These are phyloP conservation scores for Eublepharis macularius DNA, from an alignment of 2,113 vertebrate genomes.

Conservation along the genomic window DNA sequence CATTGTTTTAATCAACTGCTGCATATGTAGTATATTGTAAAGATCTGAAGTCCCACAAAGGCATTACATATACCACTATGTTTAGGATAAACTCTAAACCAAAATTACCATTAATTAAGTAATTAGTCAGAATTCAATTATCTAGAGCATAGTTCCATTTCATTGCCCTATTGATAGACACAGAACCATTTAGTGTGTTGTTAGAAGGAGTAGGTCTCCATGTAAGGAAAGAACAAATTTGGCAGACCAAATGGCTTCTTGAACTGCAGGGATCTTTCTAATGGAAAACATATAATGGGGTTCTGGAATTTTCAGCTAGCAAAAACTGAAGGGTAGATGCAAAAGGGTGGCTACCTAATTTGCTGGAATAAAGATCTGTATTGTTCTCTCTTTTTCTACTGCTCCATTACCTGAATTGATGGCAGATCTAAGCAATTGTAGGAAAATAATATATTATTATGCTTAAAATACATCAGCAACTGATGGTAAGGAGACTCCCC, in stretches of 20 bases:
- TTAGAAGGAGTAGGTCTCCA: background rate
- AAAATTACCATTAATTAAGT: background rate
- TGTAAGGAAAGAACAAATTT: background rate
- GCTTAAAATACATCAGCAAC: background rate
- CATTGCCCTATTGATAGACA: too few relatives aligned
- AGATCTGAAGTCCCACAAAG: background rate
- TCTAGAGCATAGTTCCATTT: background rate
- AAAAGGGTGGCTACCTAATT: background rate
- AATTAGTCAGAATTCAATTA: background rate
- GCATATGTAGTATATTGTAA: background rate
- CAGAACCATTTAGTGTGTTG: too few relatives aligned
- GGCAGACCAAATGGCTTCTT: background rate
- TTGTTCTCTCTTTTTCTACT: background rate
- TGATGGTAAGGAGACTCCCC: background rate
- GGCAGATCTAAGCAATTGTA: background rate
- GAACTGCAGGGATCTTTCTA: background rate
- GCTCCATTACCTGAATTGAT: background rate
- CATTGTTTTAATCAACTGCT: background rate
- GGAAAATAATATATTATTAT: background rate
- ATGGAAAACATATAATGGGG: background rate
- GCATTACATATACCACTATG: background rate
- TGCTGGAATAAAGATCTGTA: background rate
- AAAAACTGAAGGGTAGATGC: background rate
- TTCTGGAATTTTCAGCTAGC: background rate
- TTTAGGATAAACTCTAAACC: slow-evolving; percentile 1